Percentiles rank a stretch among this genome's conserved stretches.
phyloP scores from a whole-genome alignment of 2,113 vertebrate genomes.

The Neolamprologus brichardi region DNA sequence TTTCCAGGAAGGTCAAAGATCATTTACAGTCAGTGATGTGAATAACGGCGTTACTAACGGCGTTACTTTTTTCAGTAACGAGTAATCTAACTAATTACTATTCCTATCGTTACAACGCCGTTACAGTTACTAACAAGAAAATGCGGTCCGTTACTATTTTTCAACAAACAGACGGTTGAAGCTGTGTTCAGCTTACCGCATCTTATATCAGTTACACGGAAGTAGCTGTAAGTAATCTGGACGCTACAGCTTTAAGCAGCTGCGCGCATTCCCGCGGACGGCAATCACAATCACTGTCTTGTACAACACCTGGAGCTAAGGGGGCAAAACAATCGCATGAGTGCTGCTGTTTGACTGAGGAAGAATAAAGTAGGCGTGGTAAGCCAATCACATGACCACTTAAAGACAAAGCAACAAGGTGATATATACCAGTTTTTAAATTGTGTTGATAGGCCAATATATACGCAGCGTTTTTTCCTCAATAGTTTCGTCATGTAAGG shows the following conservation, averaged over 20 bases:
- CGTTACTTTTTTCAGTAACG: not conserved
- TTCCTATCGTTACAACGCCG: not conserved
- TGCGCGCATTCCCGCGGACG: rapidly evolving
- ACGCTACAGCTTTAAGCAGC: not conserved
- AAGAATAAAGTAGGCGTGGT: too few relatives aligned
- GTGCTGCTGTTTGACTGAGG: too few relatives aligned
- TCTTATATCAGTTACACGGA: not conserved
- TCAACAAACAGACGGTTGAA: not conserved
- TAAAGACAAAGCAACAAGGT: not conserved
- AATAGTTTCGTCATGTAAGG: not conserved
- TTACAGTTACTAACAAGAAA: not conserved
- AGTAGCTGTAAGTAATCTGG: not conserved
- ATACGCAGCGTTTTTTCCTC: not conserved
- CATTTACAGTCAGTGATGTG: not conserved
- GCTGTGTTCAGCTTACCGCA: not conserved
- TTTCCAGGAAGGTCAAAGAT: not conserved
- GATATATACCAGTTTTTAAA: not conserved
- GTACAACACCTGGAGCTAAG: rapidly evolving
- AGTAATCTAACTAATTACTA: not conserved
- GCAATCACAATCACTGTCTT: rapidly evolving
- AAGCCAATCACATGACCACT: not conserved
- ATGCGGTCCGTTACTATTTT: rapidly evolving
- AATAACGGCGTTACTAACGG: not conserved
- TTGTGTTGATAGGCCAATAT: not conserved
- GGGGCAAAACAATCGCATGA: rapidly evolving